These are phyloP conservation scores for Anser brachyrhynchus DNA, from an alignment of 2,113 vertebrate genomes.

Conservation along the genomic window DNA sequence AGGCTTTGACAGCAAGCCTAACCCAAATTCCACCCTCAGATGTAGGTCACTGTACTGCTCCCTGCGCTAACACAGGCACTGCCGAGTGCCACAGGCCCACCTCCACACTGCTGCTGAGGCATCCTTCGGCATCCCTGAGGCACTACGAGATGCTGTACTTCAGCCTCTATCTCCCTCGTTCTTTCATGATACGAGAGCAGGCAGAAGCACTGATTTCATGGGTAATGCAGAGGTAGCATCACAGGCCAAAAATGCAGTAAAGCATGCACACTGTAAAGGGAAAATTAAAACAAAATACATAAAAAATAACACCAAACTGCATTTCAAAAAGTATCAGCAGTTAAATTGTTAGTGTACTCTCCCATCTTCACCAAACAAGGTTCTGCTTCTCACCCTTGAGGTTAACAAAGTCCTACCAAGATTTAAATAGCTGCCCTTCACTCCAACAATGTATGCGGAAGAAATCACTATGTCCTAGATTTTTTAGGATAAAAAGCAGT, in stretches of 20 bases:
- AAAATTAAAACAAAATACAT: not conserved
- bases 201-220: not conserved
- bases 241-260: not conserved
- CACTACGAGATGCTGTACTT: not conserved
- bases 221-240: not conserved
- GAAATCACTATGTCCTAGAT: not conserved
- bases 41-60: not conserved
- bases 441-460: not conserved
- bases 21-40: not conserved
- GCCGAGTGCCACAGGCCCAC: not conserved
- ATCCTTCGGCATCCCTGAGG: not conserved
- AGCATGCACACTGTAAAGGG: not conserved
- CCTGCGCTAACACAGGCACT: not conserved
- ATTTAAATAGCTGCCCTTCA: not conserved
- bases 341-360: not conserved
- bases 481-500: conserved; percentile 24
- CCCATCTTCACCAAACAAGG: not conserved
- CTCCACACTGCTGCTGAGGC: rapidly evolving
- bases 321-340: not conserved
- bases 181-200: not conserved
- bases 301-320: not conserved
- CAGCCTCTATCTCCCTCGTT: not conserved
- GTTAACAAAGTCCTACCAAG: not conserved
- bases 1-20: not conserved
- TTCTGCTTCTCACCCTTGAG: not conserved